phyloP scores from a whole-genome alignment of 1,140 invertebrate genomes.

The Acyrthosiphon pisum region DNA sequence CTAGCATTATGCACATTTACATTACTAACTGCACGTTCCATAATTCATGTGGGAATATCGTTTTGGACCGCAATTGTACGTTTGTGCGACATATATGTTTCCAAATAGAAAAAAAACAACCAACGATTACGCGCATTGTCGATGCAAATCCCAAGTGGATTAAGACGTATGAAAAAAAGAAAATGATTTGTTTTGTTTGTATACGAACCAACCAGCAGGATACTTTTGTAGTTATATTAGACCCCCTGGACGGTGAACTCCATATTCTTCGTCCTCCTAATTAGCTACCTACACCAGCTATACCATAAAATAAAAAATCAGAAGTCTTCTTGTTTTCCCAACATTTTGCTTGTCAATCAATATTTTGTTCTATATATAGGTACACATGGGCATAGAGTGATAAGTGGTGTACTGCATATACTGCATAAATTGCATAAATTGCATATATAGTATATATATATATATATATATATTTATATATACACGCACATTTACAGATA shows the following conservation, averaged over 20 bases:
- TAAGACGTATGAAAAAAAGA: not conserved
- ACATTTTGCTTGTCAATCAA: not conserved
- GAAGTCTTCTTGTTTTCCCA: not conserved
- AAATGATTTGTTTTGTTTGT: constrained; percentile 1
- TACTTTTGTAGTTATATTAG: not conserved
- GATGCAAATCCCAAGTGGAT: not conserved
- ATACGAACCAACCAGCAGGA: not conserved
- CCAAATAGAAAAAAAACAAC: not conserved
- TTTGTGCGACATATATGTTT: not conserved
- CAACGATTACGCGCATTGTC: not conserved
- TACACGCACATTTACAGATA: not conserved
- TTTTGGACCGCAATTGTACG: not conserved
- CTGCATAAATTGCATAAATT: too few species aligned
- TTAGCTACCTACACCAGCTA: not conserved
- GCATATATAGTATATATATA: too few species aligned
- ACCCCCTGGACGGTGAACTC: not conserved
- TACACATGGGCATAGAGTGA: not conserved
- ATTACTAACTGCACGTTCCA: not conserved
- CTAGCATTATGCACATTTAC: not conserved
- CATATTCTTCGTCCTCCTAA: not conserved
- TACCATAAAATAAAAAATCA: not conserved
- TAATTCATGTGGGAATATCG: constrained; percentile 28
- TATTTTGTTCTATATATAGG: not conserved
- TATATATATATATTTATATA: not conserved
- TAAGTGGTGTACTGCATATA: not conserved